These are phyloP conservation scores for Episyrphus balteatus DNA, from an alignment of 1,140 invertebrate genomes.

Conservation along the genomic window DNA sequence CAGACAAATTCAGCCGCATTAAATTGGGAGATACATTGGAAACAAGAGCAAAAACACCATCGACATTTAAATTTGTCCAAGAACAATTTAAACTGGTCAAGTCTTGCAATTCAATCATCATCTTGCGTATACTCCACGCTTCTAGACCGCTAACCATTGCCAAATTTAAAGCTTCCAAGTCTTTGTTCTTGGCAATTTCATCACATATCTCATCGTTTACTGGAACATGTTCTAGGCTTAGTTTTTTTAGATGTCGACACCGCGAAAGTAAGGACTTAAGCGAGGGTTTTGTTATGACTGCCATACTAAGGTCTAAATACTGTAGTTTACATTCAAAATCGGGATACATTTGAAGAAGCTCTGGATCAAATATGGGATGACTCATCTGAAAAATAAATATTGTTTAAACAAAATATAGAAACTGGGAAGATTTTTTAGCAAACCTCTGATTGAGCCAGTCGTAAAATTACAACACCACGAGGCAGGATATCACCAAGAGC, in stretches of 20 bases:
- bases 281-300: slow-evolving; percentile 46
- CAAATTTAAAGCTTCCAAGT: slow-evolving; percentile 62
- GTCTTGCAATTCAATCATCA: slow-evolving; percentile 49
- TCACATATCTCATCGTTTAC: slow-evolving; percentile 50
- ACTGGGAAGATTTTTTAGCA: background rate
- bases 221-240: slow-evolving; percentile 68
- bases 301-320: slow-evolving; percentile 77
- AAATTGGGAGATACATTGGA: slow-evolving; percentile 49
- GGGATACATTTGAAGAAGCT: slow-evolving; percentile 5
- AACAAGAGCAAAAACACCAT: slow-evolving; percentile 51
- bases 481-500: slow-evolving; percentile 58
- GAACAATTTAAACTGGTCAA: slow-evolving; percentile 65
- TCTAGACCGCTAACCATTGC: slow-evolving; percentile 58
- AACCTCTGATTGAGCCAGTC: slow-evolving; percentile 65
- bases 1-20: slow-evolving; percentile 66
- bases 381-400: slow-evolving; percentile 33
- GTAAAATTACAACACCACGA: slow-evolving; percentile 59
- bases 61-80: slow-evolving; percentile 61
- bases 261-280: slow-evolving; percentile 51
- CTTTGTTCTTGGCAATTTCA: slow-evolving; percentile 52
- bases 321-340: slow-evolving; percentile 47
- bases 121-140: slow-evolving; percentile 43
- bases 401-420: slow-evolving; percentile 1
- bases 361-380: slow-evolving; percentile 40
- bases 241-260: slow-evolving; percentile 62